Evolutionary conservation across 1,140 invertebrate species (phyloP).

Genomic region (Ditylenchus dipsaci): DNA sequence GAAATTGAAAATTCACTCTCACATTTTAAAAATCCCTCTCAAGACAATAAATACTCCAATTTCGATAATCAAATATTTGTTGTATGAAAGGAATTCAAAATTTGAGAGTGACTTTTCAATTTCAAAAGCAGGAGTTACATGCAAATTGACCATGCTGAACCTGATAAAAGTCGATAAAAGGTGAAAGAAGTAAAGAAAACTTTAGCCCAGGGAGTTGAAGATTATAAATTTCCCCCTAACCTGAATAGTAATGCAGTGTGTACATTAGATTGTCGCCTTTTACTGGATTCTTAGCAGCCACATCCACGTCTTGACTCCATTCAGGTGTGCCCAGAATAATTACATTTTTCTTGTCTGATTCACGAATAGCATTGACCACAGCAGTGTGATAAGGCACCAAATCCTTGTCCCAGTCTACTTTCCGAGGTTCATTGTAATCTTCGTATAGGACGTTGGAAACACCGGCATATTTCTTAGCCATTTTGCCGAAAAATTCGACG

Average conservation of each 20-base stretch:
- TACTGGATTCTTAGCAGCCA: conserved; percentile 8
- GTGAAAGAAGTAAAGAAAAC: conserved; percentile 10
- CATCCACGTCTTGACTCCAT: conserved; percentile 9
- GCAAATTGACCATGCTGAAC: no score
- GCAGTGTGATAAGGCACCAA: conserved; percentile 2
- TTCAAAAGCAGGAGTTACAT: no score
- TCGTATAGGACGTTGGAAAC: conserved; percentile 6
- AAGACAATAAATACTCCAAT: no score
- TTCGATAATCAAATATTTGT: no score
- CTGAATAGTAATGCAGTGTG: background rate
- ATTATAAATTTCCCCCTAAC: no score
- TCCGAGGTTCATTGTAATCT: background rate
- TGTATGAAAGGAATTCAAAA: no score
- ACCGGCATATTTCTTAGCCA: background rate
- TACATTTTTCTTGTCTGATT: conserved; percentile 1
- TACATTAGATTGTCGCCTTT: conserved; percentile 9
- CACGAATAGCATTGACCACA: conserved; percentile 6
- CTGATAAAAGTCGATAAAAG: no score
- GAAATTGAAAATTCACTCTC: no score
- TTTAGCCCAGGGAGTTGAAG: background rate
- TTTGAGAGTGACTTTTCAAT: no score
- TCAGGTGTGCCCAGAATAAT: conserved; percentile 11
- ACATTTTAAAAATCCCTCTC: no score
- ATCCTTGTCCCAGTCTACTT: background rate
- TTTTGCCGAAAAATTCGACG: background rate